Conservation (phyloP, 1,140 invertebrate genomes). For the Tetraneura akinire region DNA sequence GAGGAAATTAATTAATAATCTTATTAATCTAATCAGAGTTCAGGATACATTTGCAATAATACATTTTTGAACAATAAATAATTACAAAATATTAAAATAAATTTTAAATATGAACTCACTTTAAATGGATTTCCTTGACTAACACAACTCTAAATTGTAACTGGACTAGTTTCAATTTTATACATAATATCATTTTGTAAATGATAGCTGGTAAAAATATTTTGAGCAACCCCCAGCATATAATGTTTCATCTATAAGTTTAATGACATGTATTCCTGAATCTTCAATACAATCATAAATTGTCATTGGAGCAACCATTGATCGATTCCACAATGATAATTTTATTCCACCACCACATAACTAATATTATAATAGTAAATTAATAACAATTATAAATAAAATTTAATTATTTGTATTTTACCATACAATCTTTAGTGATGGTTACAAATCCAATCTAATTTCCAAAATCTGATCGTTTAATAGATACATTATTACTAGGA, state of each 20-base stretch:
- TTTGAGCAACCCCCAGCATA: conserved; percentile 76
- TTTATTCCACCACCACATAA: conserved; percentile 84
- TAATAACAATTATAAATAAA: neutral
- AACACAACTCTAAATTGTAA: conserved; percentile 72
- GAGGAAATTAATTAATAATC: no score
- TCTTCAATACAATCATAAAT: conserved; percentile 66
- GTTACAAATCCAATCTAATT: conserved; percentile 85
- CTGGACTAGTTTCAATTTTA: conserved; percentile 77
- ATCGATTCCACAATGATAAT: conserved; percentile 78
- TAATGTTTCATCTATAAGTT: conserved; percentile 78
- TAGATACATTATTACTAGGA: conserved; percentile 70
- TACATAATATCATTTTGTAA: conserved; percentile 75
- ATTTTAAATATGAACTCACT: conserved; percentile 58
- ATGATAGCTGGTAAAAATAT: conserved; percentile 74
- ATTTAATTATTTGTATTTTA: conserved; percentile 60
- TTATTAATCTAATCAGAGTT: no score
- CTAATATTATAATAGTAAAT: conserved; percentile 60
- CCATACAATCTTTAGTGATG: conserved; percentile 82
- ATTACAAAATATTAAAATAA: neutral
- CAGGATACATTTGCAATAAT: neutral
- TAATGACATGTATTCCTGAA: conserved; percentile 73
- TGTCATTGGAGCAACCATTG: conserved; percentile 71
- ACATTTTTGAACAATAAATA: neutral
- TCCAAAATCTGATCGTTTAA: conserved; percentile 74
- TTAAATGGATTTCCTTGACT: conserved; percentile 70